phyloP scores from a whole-genome alignment of 2,888 invertebrate species.

The Agrypnus murinus region DNA sequence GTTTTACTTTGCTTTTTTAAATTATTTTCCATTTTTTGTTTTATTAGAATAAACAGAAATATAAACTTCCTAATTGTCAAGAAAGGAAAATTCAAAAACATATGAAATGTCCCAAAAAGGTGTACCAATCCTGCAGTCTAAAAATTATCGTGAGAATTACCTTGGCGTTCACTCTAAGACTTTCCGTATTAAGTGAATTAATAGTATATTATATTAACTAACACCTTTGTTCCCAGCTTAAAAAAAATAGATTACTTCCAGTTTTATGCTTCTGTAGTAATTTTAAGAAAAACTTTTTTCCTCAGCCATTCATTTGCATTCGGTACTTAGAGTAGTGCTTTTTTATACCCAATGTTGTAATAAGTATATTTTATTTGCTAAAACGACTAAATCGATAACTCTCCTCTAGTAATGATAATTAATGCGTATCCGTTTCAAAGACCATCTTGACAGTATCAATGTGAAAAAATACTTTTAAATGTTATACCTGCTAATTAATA shows the following conservation, averaged over 20 bases:
- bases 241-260: conserved; percentile 17
- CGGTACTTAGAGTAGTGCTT: conserved; percentile 25
- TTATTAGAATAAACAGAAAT: no score
- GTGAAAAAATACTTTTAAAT: background rate
- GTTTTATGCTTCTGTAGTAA: conserved; percentile 14
- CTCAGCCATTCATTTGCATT: conserved; percentile 17
- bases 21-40: no score
- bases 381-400: background rate
- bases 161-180: no score
- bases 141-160: no score
- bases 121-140: no score
- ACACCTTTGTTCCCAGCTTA: background rate
- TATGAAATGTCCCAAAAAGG: no score
- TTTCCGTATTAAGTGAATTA: background rate
- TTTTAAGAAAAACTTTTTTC: background rate
- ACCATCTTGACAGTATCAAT: background rate
- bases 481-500: background rate
- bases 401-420: conserved; percentile 1
- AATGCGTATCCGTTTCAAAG: background rate
- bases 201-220: background rate
- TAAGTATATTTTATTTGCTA: conserved; percentile 4
- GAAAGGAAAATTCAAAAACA: no score
- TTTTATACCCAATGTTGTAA: conserved; percentile 2
- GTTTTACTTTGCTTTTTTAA: no score
- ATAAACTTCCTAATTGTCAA: no score